A percentile compares a stretch with the other conserved stretches of the same genome.
phyloP scores from a whole-genome alignment of 2,113 vertebrate genomes.

The Plecotus auritus region DNA sequence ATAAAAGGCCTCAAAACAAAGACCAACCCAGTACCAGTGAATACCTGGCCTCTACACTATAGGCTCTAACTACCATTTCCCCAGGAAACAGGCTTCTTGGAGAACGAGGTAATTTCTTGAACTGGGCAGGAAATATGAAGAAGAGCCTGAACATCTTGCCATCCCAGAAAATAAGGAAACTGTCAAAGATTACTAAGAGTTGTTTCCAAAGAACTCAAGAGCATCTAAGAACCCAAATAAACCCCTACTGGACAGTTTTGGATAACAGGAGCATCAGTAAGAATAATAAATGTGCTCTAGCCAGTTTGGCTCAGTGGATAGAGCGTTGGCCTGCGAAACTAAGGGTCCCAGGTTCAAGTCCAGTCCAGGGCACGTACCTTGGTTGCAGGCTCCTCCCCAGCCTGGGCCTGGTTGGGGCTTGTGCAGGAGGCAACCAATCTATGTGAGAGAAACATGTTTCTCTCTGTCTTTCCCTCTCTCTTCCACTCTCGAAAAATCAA shows the following conservation, averaged over 20 bases:
- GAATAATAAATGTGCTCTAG: background rate
- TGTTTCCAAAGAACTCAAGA: background rate
- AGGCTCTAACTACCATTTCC: background rate
- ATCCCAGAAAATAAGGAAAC: background rate
- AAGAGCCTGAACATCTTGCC: background rate
- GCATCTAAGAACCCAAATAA: background rate
- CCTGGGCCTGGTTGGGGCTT: too few relatives aligned
- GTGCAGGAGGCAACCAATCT: too few relatives aligned
- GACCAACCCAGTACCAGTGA: background rate
- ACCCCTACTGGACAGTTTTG: background rate
- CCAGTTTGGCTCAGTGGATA: too few relatives aligned
- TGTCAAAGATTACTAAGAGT: background rate
- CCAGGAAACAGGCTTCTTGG: background rate
- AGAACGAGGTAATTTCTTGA: background rate
- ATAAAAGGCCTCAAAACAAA: background rate
- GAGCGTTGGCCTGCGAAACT: too few relatives aligned
- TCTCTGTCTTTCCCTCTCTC: too few relatives aligned
- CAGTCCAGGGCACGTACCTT: too few relatives aligned
- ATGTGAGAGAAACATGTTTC: too few relatives aligned
- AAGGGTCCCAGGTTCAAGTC: too few relatives aligned
- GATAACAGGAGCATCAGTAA: background rate
- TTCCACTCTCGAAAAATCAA: too few relatives aligned
- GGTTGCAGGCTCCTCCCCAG: too few relatives aligned
- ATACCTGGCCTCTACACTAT: background rate
- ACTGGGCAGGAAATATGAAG: background rate